phyloP scores from a whole-genome alignment of 2,888 invertebrate species.

The Onchidella celtica region DNA sequence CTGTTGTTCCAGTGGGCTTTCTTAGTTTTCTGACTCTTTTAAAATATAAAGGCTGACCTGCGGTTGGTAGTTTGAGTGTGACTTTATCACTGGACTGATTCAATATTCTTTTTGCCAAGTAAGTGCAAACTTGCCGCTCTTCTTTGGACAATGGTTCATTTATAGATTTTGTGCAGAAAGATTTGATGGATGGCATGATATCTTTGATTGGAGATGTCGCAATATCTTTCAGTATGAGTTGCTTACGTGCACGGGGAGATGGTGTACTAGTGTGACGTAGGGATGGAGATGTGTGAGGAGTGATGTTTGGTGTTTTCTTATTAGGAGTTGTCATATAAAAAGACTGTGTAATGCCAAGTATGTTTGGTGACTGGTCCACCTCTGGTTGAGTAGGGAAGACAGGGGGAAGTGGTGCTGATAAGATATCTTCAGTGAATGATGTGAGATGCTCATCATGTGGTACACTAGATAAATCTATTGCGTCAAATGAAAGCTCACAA shows the following conservation, averaged over 20 bases:
- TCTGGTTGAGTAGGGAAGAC: neutral
- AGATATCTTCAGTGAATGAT: neutral
- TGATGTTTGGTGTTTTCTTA: no score
- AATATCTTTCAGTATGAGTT: neutral
- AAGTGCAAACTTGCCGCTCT: neutral
- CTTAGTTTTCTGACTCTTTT: neutral
- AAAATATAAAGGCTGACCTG: neutral
- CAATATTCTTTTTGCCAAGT: neutral
- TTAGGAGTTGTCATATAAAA: no score
- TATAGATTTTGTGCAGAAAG: neutral
- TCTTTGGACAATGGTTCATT: neutral
- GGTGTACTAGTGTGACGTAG: neutral
- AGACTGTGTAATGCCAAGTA: no score
- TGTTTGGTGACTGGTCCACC: no score
- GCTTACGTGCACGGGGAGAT: neutral
- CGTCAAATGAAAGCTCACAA: no score
- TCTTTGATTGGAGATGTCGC: neutral
- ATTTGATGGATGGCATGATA: neutral
- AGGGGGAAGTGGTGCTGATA: neutral
- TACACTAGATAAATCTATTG: no score
- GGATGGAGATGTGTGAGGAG: no score
- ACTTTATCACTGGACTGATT: neutral
- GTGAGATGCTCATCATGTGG: neutral
- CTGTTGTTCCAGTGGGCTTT: neutral
- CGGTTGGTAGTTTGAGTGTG: neutral